A percentile compares a stretch with the other conserved stretches of the same genome.
phyloP scores from a whole-genome alignment of 2,113 vertebrate genomes.

The Vulpes lagopus region DNA sequence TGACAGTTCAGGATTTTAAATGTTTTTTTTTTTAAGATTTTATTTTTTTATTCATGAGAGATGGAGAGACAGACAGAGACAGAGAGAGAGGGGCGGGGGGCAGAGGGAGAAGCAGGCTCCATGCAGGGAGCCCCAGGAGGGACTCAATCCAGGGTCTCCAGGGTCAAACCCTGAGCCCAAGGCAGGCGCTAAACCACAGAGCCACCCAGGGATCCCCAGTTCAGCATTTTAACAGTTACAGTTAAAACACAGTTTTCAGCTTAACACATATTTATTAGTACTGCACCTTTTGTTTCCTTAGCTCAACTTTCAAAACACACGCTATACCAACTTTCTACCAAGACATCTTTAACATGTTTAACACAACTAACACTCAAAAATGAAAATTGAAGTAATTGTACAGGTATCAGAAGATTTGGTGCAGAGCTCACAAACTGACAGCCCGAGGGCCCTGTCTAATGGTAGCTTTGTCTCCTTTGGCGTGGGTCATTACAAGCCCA shows the following conservation, averaged over 20 bases:
- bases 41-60: too few species aligned
- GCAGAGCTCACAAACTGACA: not conserved
- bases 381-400: not conserved
- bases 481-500: not conserved
- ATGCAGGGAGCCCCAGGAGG: too few species aligned
- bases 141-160: too few species aligned
- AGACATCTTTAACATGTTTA: not conserved
- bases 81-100: too few species aligned
- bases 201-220: too few species aligned
- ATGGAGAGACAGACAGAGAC: too few species aligned
- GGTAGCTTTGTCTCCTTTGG: not conserved
- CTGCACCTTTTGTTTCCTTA: not conserved
- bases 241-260: not conserved
- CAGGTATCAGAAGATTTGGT: not conserved
- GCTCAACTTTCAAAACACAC: not conserved
- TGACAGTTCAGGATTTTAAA: not conserved
- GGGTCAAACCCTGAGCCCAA: too few species aligned
- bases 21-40: too few species aligned
- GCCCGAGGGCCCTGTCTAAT: not conserved
- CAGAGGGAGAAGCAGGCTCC: too few species aligned
- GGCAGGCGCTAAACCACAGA: too few species aligned
- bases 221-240: not conserved
- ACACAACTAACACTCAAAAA: not conserved
- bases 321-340: not conserved
- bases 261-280: not conserved